Percentiles rank a stretch among this genome's conserved stretches.
phyloP scores from a whole-genome alignment of 2,888 invertebrate genomes.

The Prosopocoilus inquinatus region DNA sequence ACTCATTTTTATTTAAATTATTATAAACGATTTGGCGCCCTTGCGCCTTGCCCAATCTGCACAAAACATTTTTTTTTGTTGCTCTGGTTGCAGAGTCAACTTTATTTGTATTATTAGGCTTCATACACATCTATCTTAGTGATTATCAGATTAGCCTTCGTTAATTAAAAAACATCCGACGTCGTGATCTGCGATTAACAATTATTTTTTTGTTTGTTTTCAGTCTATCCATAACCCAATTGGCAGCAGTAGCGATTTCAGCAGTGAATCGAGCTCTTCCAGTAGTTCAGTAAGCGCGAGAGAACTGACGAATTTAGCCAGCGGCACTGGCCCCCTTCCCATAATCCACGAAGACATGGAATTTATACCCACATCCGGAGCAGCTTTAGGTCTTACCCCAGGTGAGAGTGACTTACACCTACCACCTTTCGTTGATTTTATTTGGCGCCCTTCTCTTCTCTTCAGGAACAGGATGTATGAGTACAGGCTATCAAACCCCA shows the following conservation, averaged over 20 bases:
- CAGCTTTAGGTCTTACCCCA: constrained; percentile 40
- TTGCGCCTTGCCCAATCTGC: no score
- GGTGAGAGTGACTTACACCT: constrained; percentile 31
- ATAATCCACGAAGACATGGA: constrained; percentile 87
- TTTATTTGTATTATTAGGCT: no score
- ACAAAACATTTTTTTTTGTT: no score
- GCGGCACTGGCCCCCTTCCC: constrained; percentile 59
- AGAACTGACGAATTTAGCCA: constrained; percentile 44
- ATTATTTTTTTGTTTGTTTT: constrained; percentile 5
- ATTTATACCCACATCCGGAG: constrained; percentile 51
- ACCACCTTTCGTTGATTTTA: not conserved
- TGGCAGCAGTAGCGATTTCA: constrained; percentile 37
- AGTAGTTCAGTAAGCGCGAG: constrained; percentile 45
- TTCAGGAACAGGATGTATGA: constrained; percentile 47
- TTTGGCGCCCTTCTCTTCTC: not conserved
- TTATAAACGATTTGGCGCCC: no score
- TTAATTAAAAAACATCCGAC: no score
- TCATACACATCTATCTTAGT: no score
- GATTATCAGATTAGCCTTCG: no score
- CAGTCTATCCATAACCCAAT: constrained; percentile 44
- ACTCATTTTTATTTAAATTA: no score
- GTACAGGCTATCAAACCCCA: constrained; percentile 52
- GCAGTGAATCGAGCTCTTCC: constrained; percentile 46
- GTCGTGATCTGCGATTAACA: no score
- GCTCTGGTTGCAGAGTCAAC: no score